Base-by-base conservation (phyloP, 2,797 vertebrate species). In the Etheostoma nigrum region DNA sequence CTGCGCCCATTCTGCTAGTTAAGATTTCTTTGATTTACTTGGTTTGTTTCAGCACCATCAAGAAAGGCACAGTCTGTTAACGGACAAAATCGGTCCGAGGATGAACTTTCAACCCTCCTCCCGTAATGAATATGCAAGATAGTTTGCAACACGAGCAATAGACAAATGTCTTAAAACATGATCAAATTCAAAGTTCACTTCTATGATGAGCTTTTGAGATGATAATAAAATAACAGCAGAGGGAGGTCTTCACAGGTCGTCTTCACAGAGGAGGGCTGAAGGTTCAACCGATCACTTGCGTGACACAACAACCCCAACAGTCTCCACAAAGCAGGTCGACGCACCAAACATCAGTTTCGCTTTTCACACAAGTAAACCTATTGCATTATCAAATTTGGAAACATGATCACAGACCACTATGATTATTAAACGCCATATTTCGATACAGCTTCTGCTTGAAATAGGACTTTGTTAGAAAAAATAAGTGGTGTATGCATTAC, bases 21-120 rank as follows among this genome's bases (percentile, higher is more conserved):
- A 95, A 96, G 71, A 86, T 88, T 62, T 90, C 84, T 91, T 89
- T 89, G 89, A 91, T 90, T 91, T 85, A 76, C 72, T 88, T 51
- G 33, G 25, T 61, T 59, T 67, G 33, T 94, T 93, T 95, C 94
- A 98, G 97, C 98, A 98, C 97, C 97, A 95, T 96, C 95, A 95
- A 92, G 94, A 97, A 98, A 98, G 97, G 98, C 97, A 98, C 97
- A 96, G 96, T 96, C 96, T 94, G 94, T 95, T 74, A 58, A 72
- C 54, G 91, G 93, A 95, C 95, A 86, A 71, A 67, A 47, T 74
- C 59, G 21, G 78, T 79, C 82, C 69, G 48, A 79, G 51, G 79
- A 88, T 83, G 71, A 92, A 89, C 83, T 63, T 78, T 89, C 79
- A 68, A 84, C 86, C 90, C 86, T 81, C 86, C 79, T 81, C 78